Conservation (phyloP, 2,888 invertebrate genomes). For the Netelia virgata region DNA sequence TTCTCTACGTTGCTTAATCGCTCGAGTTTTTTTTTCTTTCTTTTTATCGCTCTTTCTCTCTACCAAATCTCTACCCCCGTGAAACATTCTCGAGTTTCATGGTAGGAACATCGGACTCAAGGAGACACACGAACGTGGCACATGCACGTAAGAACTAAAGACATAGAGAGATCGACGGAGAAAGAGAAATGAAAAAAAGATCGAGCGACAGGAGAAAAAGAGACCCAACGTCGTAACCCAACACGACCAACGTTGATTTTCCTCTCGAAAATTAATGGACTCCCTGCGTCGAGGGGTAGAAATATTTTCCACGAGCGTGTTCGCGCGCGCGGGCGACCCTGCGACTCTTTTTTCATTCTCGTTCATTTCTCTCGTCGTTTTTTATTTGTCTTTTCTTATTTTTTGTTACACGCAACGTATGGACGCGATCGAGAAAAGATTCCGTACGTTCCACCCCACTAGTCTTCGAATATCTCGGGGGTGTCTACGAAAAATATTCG, state of each 20-base stretch:
- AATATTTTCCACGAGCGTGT: constrained; percentile 63
- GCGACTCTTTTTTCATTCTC: constrained; percentile 42
- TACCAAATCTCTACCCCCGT: constrained; percentile 57
- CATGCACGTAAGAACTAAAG: no score
- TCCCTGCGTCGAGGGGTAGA: constrained; percentile 62
- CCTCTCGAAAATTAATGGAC: constrained; percentile 78
- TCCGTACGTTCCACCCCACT: constrained; percentile 34
- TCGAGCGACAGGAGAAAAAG: constrained; percentile 34
- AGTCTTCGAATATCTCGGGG: constrained; percentile 43
- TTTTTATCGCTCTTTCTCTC: constrained; percentile 53
- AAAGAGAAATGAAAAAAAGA: constrained; percentile 34
- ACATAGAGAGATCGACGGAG: neutral
- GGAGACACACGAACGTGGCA: neutral
- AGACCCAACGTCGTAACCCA: constrained; percentile 74
- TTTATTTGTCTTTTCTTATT: constrained; percentile 13
- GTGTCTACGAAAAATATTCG: constrained; percentile 24
- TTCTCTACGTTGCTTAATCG: neutral
- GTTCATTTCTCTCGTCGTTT: constrained; percentile 11
- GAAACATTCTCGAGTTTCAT: constrained; percentile 77
- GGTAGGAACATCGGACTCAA: constrained; percentile 59
- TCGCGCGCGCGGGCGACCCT: constrained; percentile 25
- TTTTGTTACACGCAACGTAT: constrained; percentile 37
- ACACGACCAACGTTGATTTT: constrained; percentile 78
- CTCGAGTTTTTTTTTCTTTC: constrained; percentile 48
- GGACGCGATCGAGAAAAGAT: constrained; percentile 29